Evolutionary conservation across 2,113 vertebrate genomes (phyloP).

Genomic region (Oryzias melastigma): DNA sequence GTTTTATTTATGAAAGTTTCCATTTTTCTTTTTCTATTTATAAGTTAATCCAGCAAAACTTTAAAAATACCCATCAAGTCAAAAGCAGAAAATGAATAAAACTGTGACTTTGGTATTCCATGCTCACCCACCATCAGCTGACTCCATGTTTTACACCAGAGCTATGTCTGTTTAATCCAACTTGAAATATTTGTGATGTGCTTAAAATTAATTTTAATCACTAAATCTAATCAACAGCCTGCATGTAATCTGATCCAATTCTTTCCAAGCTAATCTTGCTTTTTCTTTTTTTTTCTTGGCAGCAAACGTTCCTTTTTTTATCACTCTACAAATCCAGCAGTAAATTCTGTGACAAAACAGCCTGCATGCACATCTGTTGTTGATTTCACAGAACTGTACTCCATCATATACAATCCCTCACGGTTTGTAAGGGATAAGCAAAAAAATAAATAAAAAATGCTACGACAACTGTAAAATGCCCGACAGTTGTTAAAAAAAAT

Average conservation of each 20-base stretch:
- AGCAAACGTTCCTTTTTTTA: neutral
- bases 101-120: no score
- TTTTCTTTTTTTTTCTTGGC: conserved; percentile 12
- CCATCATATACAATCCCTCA: conserved; percentile 53
- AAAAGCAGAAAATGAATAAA: no score
- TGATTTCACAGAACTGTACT: conserved; percentile 51
- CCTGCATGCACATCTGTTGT: conserved; percentile 58
- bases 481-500: conserved; percentile 57
- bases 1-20: neutral
- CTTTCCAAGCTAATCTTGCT: conserved; percentile 16
- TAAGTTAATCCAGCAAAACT: neutral
- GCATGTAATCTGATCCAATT: conserved; percentile 1
- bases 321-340: conserved; percentile 6
- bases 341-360: conserved; percentile 19
- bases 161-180: neutral
- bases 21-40: neutral
- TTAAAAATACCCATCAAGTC: no score
- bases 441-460: conserved; percentile 29
- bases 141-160: neutral
- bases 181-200: neutral
- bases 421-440: conserved; percentile 44
- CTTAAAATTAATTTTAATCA: conserved; percentile 8
- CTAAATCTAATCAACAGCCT: neutral
- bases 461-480: conserved; percentile 63
- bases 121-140: no score